Evolutionary conservation across 1,140 invertebrate species (phyloP).

Genomic region (Elysia chlorotica): DNA sequence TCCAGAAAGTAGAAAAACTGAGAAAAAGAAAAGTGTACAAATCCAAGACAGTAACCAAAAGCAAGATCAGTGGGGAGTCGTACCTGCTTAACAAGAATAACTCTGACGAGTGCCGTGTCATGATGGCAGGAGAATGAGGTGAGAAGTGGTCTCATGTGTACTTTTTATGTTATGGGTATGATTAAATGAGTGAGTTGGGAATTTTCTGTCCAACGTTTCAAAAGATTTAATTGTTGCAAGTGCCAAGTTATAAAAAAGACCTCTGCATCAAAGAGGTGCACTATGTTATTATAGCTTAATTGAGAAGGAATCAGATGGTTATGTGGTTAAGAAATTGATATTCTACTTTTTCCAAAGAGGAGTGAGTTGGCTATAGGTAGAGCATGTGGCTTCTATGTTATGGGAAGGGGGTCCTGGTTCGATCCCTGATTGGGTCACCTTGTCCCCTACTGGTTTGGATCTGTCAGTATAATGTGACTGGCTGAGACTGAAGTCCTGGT

Average conservation of each 20-base stretch:
- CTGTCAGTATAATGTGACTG: no score
- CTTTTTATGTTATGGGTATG: background rate
- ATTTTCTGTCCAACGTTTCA: background rate
- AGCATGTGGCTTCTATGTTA: no score
- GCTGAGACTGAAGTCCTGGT: no score
- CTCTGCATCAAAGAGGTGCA: background rate
- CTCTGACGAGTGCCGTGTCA: slow-evolving; percentile 44
- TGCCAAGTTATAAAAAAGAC: background rate
- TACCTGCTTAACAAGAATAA: slow-evolving; percentile 52
- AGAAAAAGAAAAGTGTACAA: slow-evolving; percentile 38
- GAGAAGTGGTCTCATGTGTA: no score
- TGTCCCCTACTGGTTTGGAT: no score
- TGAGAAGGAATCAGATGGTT: no score
- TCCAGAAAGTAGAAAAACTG: slow-evolving; percentile 45
- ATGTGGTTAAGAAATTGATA: no score
- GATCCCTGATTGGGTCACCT: no score
- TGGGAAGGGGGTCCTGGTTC: no score
- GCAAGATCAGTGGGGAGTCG: slow-evolving; percentile 34
- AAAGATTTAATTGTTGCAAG: background rate
- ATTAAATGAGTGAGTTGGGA: background rate
- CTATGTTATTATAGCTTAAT: background rate
- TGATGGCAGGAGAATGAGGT: slow-evolving; percentile 31
- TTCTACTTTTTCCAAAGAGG: no score
- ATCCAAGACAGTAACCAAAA: slow-evolving; percentile 27
- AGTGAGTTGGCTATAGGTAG: no score